phyloP scores from a whole-genome alignment of 2,113 vertebrate genomes.

The Ceyx melanurus region DNA sequence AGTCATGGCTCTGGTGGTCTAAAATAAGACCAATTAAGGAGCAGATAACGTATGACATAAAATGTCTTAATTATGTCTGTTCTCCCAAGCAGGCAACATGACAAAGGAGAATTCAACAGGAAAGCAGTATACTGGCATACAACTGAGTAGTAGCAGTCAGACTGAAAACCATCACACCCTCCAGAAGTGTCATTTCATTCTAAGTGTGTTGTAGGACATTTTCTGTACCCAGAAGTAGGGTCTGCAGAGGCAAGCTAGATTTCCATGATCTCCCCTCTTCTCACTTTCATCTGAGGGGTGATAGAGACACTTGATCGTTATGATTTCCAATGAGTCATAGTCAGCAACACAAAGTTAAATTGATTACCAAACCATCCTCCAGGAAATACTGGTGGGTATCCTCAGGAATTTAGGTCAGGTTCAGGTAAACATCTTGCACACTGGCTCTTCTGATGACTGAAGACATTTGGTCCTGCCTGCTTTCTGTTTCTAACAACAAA shows the following conservation, averaged over 20 bases:
- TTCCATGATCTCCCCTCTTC: background rate
- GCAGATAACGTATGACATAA: background rate
- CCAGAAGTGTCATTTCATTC: background rate
- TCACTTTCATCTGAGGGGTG: background rate
- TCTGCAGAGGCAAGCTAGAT: background rate
- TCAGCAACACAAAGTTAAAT: slow-evolving; percentile 32
- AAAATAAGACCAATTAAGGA: background rate
- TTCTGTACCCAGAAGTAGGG: background rate
- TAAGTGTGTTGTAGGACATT: background rate
- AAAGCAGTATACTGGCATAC: background rate
- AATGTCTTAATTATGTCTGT: background rate
- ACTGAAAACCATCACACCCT: background rate
- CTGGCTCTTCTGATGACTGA: slow-evolving; percentile 41
- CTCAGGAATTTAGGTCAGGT: slow-evolving; percentile 61
- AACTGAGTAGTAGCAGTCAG: background rate
- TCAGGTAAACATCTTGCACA: slow-evolving; percentile 64
- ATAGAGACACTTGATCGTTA: background rate
- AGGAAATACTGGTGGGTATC: slow-evolving; percentile 66
- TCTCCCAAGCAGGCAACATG: background rate
- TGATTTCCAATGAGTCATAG: slow-evolving; percentile 32
- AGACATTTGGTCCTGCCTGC: slow-evolving; percentile 27
- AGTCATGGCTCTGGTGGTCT: background rate
- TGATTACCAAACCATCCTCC: slow-evolving; percentile 29
- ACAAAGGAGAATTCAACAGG: background rate
- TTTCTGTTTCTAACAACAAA: slow-evolving; percentile 65